These are phyloP conservation scores for Astyanax mexicanus DNA, from an alignment of 2,797 vertebrate species.

Conservation along the genomic window DNA sequence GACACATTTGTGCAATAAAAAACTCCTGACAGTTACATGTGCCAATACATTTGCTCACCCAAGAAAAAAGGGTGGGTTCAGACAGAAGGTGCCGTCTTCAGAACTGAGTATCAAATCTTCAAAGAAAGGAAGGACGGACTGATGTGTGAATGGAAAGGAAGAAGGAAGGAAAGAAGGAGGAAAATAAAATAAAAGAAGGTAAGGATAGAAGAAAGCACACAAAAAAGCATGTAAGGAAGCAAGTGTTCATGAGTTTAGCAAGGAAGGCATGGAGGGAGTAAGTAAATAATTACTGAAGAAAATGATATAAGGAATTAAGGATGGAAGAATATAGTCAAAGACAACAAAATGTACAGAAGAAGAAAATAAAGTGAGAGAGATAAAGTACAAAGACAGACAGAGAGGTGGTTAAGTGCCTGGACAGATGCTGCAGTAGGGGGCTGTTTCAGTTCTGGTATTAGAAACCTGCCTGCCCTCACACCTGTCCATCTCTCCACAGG, in stretches of 20 bases:
- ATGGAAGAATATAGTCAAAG: too few relatives aligned
- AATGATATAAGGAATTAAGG: background rate
- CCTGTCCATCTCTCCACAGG: background rate
- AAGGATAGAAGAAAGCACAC: background rate
- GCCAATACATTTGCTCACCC: too few relatives aligned
- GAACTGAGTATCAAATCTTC: too few relatives aligned
- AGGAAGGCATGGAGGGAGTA: background rate
- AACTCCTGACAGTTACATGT: too few relatives aligned
- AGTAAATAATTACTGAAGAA: background rate
- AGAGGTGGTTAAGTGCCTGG: background rate
- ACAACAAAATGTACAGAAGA: too few relatives aligned
- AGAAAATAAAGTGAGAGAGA: background rate
- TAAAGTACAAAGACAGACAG: constrained; percentile 11
- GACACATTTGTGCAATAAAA: too few relatives aligned
- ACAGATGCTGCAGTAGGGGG: background rate
- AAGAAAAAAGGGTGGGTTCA: too few relatives aligned
- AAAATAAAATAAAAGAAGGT: background rate
- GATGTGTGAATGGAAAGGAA: too few relatives aligned
- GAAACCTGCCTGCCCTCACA: background rate
- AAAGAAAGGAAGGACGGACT: too few relatives aligned
- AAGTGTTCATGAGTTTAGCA: too few relatives aligned
- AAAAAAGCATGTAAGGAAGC: too few relatives aligned
- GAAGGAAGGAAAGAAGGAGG: background rate
- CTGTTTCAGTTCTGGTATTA: background rate
- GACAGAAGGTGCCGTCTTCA: too few relatives aligned